Conservation (phyloP, 1,140 invertebrate genomes). For the Antheraea pernyi region DNA sequence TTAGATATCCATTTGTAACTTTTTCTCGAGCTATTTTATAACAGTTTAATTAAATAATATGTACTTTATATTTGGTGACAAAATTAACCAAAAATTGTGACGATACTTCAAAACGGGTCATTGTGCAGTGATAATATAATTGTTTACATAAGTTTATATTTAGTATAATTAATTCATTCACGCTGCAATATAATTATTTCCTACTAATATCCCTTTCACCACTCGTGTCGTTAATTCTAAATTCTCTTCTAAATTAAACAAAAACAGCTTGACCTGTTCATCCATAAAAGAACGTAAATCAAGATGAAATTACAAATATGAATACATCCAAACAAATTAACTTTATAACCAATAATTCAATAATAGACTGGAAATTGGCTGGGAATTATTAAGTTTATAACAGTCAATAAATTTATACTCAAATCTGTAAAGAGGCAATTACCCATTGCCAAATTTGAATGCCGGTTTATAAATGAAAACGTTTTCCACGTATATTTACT, state of each 20-base stretch:
- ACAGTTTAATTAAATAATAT: too few relatives aligned
- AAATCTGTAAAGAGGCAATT: conserved; percentile 10
- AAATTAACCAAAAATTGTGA: too few relatives aligned
- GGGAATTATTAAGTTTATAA: conserved; percentile 11
- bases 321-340: conserved; percentile 9
- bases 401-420: conserved; percentile 6
- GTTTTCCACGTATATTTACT: conserved; percentile 5
- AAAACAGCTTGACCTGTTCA: neutral
- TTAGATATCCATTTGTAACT: too few relatives aligned
- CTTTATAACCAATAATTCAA: conserved; percentile 11
- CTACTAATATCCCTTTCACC: neutral
- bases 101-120: too few relatives aligned
- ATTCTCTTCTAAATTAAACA: too few relatives aligned
- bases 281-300: neutral
- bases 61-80: too few relatives aligned
- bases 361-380: conserved; percentile 7
- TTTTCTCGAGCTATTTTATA: too few relatives aligned
- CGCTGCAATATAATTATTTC: neutral
- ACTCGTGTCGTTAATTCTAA: too few relatives aligned
- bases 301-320: neutral
- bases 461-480: conserved; percentile 14
- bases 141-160: too few relatives aligned
- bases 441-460: conserved; percentile 11
- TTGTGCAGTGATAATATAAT: too few relatives aligned
- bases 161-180: too few relatives aligned